These are phyloP conservation scores for Caenorhabditis sp. DNA, from an alignment of 2,888 invertebrate genomes.

Conservation along the genomic window DNA sequence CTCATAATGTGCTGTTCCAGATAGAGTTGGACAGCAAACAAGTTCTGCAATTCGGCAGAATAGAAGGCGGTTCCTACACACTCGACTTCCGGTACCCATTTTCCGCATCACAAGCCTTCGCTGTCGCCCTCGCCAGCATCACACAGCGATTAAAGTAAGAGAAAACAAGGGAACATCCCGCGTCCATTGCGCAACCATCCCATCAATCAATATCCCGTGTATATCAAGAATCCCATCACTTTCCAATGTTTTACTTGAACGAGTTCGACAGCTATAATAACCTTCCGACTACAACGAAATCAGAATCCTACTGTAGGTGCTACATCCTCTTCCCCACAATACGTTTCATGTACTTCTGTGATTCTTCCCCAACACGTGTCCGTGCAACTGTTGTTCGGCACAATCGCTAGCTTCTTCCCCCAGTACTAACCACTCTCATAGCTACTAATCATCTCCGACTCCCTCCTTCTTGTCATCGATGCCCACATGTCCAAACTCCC, in stretches of 20 bases:
- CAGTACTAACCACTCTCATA: slow-evolving; percentile 11
- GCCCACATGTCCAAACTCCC: slow-evolving; percentile 9
- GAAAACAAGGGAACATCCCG: neutral
- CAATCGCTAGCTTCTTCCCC: neutral
- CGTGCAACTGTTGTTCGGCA: neutral
- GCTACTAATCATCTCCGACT: slow-evolving; percentile 15
- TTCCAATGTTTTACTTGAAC: slow-evolving; percentile 11
- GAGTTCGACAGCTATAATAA: slow-evolving; percentile 9
- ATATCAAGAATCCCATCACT: slow-evolving; percentile 5
- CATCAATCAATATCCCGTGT: neutral
- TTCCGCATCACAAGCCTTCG: slow-evolving; percentile 97
- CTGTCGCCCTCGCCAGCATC: slow-evolving; percentile 96
- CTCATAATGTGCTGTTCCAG: slow-evolving; percentile 31
- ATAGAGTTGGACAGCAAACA: slow-evolving; percentile 84
- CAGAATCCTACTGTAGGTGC: slow-evolving; percentile 1
- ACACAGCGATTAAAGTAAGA: slow-evolving; percentile 92
- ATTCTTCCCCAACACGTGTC: slow-evolving; percentile 4
- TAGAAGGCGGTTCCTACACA: slow-evolving; percentile 98
- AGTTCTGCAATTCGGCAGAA: slow-evolving; percentile 99
- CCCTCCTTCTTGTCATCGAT: slow-evolving; percentile 21
- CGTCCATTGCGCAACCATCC: too few relatives aligned
- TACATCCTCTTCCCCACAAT: neutral
- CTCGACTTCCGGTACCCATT: slow-evolving; percentile 97
- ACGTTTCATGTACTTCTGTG: slow-evolving; percentile 28
- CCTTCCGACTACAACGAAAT: slow-evolving; percentile 21